phyloP scores from a whole-genome alignment of 2,888 invertebrate species.

The Diarsia dahlii region DNA sequence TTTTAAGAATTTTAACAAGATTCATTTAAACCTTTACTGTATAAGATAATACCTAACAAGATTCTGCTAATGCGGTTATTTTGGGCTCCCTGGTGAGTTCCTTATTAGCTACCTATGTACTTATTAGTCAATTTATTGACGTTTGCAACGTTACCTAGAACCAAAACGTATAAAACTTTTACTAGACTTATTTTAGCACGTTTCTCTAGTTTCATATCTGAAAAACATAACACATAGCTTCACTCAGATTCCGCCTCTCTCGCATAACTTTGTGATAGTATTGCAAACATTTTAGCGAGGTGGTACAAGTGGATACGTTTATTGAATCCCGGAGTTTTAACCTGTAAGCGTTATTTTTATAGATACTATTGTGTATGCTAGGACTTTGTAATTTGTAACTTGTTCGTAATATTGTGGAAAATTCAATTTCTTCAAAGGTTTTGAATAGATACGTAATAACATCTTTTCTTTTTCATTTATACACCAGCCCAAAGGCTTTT shows the following conservation, averaged over 20 bases:
- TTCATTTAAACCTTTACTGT: too few relatives aligned
- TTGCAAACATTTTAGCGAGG: constrained; percentile 38
- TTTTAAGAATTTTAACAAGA: too few relatives aligned
- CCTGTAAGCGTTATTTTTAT: not conserved
- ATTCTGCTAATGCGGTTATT: too few relatives aligned
- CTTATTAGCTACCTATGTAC: too few relatives aligned
- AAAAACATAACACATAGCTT: constrained; percentile 13
- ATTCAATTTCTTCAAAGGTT: not conserved
- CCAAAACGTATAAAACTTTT: not conserved
- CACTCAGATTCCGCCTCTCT: constrained; percentile 9
- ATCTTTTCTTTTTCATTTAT: not conserved
- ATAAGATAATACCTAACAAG: too few relatives aligned
- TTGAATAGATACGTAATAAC: not conserved
- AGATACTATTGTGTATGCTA: not conserved
- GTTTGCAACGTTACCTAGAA: not conserved
- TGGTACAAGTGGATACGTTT: constrained; percentile 3
- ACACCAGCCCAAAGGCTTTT: not conserved
- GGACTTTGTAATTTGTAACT: not conserved
- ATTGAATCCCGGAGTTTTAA: constrained; percentile 32
- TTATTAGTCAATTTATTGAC: not conserved
- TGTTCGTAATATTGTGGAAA: not conserved
- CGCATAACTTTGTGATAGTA: constrained; percentile 37
- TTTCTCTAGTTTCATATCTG: constrained; percentile 7
- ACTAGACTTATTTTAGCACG: not conserved
- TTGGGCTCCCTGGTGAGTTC: too few relatives aligned